Base-by-base conservation (phyloP, 2,797 vertebrate genomes). In the Scolopax bukidnonensis region DNA sequence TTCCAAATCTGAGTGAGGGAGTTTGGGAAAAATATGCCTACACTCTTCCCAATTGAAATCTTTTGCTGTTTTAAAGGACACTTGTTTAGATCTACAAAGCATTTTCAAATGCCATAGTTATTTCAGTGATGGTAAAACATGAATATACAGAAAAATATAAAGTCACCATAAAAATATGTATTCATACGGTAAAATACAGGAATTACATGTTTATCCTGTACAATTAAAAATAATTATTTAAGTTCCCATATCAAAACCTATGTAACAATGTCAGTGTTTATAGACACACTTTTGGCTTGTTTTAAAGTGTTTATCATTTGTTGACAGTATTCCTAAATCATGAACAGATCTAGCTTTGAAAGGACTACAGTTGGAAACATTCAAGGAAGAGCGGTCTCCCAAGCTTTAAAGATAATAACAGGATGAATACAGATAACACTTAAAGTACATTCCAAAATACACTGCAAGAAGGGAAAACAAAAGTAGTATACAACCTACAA, bases 21-120 rank as follows among this genome's bases (percentile, higher is more conserved):
- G 2, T 2, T 3, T 63, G 9, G 14, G 9, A 71, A 53, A 64
- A 11, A 28, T 38, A 32, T 0, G 1, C 6, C 57, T 12, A 38
- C 1, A 8, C 5, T 48, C 36, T 23, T 56, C 3, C 3, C 15
- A 40, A 5, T 0, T 36, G 20, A 81, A 54, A 11, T 24, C 9
- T 28, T 76, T 51, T 79, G 21, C 11, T 70, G 14, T 41, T 70
- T 79, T 87, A 70, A 77, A 87, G 24, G 18, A 23, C 16, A n/a
- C 17, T 51, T 77, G 8, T 38, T 54, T 64, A 63, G 4, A 43
- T 9, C 16, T 38, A 53, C 3, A 10, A 27, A 82, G 13, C 48
- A 69, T 32, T 78, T 84, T 70, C 23, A 56, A 93, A 69, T 6
- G 56, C 2, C 11, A 6, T 0, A 51, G 12, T 54, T 76, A 47